These are phyloP conservation scores for Liasis olivaceus DNA, from an alignment of 2,797 vertebrate species.

Conservation along the genomic window DNA sequence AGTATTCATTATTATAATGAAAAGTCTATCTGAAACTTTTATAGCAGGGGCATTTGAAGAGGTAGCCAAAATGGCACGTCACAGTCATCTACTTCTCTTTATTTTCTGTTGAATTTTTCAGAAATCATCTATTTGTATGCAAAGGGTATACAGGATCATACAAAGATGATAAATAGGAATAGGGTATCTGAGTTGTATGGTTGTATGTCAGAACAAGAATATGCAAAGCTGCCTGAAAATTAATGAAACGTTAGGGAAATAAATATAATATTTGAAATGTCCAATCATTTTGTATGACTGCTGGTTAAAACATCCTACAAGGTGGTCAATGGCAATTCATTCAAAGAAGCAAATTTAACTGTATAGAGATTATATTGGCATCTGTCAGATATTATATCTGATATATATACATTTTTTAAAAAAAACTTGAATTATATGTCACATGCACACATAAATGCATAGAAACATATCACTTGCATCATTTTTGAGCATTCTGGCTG, in stretches of 20 bases:
- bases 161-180: neutral
- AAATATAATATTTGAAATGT: conserved; percentile 17
- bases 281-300: neutral
- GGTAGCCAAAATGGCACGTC: conserved; percentile 21
- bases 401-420: neutral
- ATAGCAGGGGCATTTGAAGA: conserved; percentile 45
- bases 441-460: neutral
- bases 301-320: neutral
- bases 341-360: neutral
- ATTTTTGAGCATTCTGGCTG: no score
- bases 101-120: conserved; percentile 16
- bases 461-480: neutral
- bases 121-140: neutral
- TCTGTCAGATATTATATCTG: conserved; percentile 40
- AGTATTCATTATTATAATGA: conserved; percentile 33
- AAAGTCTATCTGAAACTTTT: conserved; percentile 43
- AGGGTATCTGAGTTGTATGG: conserved; percentile 29
- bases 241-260: conserved; percentile 22
- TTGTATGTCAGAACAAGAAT: neutral
- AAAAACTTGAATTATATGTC: neutral
- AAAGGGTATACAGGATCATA: neutral
- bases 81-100: conserved; percentile 25
- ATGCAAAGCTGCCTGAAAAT: conserved; percentile 21
- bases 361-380: conserved; percentile 39
- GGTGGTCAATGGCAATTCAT: neutral